Base-by-base conservation (phyloP, 2,888 invertebrate species). In the Melinopterus prodromus region DNA sequence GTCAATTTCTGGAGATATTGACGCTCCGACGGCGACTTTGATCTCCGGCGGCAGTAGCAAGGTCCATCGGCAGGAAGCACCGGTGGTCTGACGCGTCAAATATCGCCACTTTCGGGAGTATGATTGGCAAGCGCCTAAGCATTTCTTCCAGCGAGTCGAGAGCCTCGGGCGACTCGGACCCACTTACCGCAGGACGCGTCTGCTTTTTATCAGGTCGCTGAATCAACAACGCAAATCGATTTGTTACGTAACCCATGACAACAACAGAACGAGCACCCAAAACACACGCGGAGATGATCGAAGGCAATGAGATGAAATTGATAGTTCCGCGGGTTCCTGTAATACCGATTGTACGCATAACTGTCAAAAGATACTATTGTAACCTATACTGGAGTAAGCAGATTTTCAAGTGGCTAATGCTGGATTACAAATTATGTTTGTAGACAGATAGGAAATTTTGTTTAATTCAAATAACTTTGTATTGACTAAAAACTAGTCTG, bases 1-100 rank as follows among this genome's bases (percentile, higher is more conserved):
- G 88, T 88, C 89, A 87, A 89, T 89, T 89, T 89, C 89, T 88
- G 88, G 88, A 88, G 88, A 88, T 89, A 88, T 88, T 87, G 88
- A 88, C 87, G 87, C 86, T 86, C 87, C 86, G 89, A 89, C 88
- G 88, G 88, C 84, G 83, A 83, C 82, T 84, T 84, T 74, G 74
- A 74, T 82, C 83, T 77, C 71, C 35, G n/a, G 76, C 81, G 81
- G 79, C 75, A 70, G 75, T 77, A 35, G 37, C 26, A n/a, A 37
- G 35, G 36, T n/a, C 36, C 74, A 37, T 53, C 53, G 35, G 37
- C 35, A n/a, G 26, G 37, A n/a, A 35, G 35, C 74, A 15, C 36
- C 36, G 78, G 78, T 78, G 78, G 78, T 78, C 78, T 71, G 35
- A n/a, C 74, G 74, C 74, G 74, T 74, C 74, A 74, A 74, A 53